Base-by-base conservation (phyloP, 2,888 invertebrate genomes). In the Agrotis ipsilon region DNA sequence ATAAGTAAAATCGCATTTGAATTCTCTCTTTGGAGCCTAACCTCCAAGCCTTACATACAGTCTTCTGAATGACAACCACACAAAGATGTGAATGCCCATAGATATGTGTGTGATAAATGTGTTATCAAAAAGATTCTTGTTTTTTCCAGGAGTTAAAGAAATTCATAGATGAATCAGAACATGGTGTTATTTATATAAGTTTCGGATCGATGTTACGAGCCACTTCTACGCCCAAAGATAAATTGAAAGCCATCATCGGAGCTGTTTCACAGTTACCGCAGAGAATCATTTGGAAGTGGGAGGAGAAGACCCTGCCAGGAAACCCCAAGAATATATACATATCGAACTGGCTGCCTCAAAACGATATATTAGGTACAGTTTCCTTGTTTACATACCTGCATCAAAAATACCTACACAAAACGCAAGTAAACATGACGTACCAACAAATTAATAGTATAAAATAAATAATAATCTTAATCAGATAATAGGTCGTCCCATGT, bases 231-330 rank as follows among this genome's bases (percentile, higher is more conserved):
- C 96, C 97, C 0, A 91, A 91, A 63, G 95, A 97, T 1, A 97
- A 97, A 83, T 86, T 97, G 58, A 87, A 95, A 5, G 95, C 94
- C n/a, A 97, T 98, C 69, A 79, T 97, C 6, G 94, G 91, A 3
- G 97, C 97, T 2, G 93, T 98, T 68, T 91, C 96, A 0, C 94
- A 96, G 75, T 91, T 98, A 39, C 97, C 97, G 2, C 97, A 98
- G 83, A 96, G 97, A 80, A 96, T 98, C 3, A 91, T 98, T 43
- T 98, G 98, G 98, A 98, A 98, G 93, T 98, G 97, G 97, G 98
- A 98, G 86, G 95, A 96, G 62, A 97, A 97, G 13, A 91, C 94
- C 11, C 89, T 97, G 83, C 96, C 96, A 0, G 96, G 94, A 24
- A 95, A 97, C 80, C 97, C 97, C 0, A 92, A 95, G 60, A 97